A percentile compares a stretch with the other conserved stretches of the same genome.
Evolutionary conservation across 2,797 vertebrate genomes (phyloP).

Genomic region (Brachyalestes nurse): DNA sequence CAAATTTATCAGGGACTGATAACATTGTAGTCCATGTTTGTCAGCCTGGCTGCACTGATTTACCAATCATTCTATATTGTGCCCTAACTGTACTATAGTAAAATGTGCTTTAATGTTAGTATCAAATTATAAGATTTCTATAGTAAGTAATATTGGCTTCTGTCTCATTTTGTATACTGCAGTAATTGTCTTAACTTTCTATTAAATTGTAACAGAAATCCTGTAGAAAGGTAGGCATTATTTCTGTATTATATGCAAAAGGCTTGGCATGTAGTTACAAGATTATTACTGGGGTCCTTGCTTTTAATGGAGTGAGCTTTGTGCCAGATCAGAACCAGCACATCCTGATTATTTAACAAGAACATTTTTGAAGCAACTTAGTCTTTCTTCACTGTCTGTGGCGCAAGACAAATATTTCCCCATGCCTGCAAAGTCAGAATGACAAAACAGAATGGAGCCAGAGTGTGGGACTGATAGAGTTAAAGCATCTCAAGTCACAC

Average conservation of each 20-base stretch:
- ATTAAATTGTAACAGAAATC: too few relatives aligned
- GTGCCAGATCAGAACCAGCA: not conserved
- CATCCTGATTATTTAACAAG: not conserved
- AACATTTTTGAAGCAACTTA: conserved; percentile 31
- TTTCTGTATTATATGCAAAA: not conserved
- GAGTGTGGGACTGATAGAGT: not conserved
- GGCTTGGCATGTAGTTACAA: not conserved
- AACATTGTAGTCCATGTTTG: not conserved
- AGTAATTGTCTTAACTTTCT: too few relatives aligned
- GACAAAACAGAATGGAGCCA: conserved; percentile 71
- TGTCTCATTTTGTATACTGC: too few relatives aligned
- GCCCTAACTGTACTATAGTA: too few relatives aligned
- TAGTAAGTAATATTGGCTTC: too few relatives aligned
- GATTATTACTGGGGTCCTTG: not conserved
- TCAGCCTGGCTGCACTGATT: not conserved
- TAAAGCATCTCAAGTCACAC: not conserved
- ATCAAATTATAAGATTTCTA: too few relatives aligned
- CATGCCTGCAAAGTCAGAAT: conserved; percentile 70
- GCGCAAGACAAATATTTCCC: conserved; percentile 31
- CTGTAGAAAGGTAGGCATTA: too few relatives aligned
- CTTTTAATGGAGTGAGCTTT: not conserved
- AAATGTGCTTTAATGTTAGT: too few relatives aligned
- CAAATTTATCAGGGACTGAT: not conserved
- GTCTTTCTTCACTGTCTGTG: conserved; percentile 33
- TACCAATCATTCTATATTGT: not conserved